These are phyloP conservation scores for Myxocyprinus asiaticus DNA, from an alignment of 2,113 vertebrate genomes.

Conservation along the genomic window DNA sequence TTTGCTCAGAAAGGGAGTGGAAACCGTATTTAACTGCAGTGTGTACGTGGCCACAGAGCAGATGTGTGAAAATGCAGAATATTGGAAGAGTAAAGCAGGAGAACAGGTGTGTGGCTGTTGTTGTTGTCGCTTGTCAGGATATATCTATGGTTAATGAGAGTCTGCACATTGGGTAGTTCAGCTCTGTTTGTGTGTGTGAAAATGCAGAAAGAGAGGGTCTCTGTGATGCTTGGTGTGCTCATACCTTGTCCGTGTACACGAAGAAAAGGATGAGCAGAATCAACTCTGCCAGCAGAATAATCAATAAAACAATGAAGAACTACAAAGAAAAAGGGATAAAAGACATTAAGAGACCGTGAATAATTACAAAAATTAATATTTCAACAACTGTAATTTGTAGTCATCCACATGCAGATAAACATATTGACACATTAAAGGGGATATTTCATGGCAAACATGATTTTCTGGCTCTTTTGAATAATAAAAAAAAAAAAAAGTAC, in stretches of 20 bases:
- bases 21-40: too few relatives aligned
- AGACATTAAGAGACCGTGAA: too few relatives aligned
- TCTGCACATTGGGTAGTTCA: constrained; percentile 4
- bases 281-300: constrained; percentile 91
- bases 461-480: too few relatives aligned
- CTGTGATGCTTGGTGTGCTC: neutral
- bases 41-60: neutral
- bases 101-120: constrained; percentile 16
- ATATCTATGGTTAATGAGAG: constrained; percentile 17
- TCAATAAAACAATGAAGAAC: constrained; percentile 95
- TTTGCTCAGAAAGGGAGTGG: too few relatives aligned
- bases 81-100: neutral
- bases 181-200: neutral
- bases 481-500: too few relatives aligned
- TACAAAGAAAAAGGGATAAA: constrained; percentile 52
- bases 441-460: too few relatives aligned
- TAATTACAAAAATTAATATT: too few relatives aligned
- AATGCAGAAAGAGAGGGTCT: neutral
- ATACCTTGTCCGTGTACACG: constrained; percentile 94
- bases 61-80: neutral
- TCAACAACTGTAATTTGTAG: neutral
- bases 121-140: neutral
- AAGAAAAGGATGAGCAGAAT: constrained; percentile 96
- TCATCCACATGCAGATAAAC: too few relatives aligned
- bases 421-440: too few relatives aligned